These are phyloP conservation scores for Lochmaea capreae DNA, from an alignment of 2,888 invertebrate genomes.

Conservation along the genomic window DNA sequence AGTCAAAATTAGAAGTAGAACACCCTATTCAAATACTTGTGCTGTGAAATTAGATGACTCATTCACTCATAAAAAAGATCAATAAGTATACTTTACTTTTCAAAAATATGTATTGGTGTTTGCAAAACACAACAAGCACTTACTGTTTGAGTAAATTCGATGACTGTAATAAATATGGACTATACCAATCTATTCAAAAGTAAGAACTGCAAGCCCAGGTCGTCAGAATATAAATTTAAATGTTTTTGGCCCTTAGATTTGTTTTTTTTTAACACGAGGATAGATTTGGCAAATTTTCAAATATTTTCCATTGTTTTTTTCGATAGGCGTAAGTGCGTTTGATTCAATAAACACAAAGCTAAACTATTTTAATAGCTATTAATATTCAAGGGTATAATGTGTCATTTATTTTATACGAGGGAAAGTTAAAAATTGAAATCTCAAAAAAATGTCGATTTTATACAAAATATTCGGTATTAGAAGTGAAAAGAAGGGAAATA, in stretches of 20 bases:
- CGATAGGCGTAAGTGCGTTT: neutral
- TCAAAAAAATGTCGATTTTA: too few species aligned
- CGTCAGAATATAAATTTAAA: neutral
- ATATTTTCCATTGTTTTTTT: conserved; percentile 12
- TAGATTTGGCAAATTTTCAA: conserved; percentile 24
- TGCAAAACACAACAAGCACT: too few species aligned
- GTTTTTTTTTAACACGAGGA: conserved; percentile 12
- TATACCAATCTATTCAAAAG: neutral
- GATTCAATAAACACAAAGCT: conserved; percentile 3
- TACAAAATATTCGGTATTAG: too few species aligned
- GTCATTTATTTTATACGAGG: conserved; percentile 4
- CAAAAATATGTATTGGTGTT: too few species aligned
- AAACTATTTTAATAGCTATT: conserved; percentile 10
- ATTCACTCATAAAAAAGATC: too few species aligned
- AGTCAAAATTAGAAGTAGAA: too few species aligned
- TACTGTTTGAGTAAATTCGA: too few species aligned
- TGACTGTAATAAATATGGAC: too few species aligned
- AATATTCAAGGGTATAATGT: neutral
- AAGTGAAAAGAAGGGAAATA: neutral
- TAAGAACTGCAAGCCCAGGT: neutral
- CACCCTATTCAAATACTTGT: too few species aligned
- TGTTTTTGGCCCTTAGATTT: conserved; percentile 15
- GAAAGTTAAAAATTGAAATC: neutral
- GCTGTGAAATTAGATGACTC: too few species aligned
- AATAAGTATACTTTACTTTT: too few species aligned